These are phyloP conservation scores for Poliocrania exsul DNA, from an alignment of 2,797 vertebrate genomes.

Conservation along the genomic window DNA sequence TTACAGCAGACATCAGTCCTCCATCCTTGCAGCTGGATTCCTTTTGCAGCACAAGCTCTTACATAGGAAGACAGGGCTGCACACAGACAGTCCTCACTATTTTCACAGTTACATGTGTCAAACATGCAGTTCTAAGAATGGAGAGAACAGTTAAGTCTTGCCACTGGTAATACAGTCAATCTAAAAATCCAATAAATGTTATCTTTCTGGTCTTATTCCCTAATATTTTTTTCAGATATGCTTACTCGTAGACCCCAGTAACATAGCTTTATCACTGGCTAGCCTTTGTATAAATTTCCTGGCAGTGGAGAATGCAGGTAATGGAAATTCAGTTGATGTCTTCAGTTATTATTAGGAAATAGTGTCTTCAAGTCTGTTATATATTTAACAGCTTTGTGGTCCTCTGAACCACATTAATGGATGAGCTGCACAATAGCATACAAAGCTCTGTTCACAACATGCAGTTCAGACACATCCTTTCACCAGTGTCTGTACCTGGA, in stretches of 20 bases:
- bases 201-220: not conserved
- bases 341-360: not conserved
- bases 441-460: not conserved
- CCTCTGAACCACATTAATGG: not conserved
- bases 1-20: constrained; percentile 68
- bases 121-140: constrained; percentile 88
- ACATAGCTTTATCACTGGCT: not conserved
- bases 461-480: not conserved
- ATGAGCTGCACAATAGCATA: not conserved
- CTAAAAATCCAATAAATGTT: not conserved
- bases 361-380: not conserved
- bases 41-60: constrained; percentile 66
- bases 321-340: not conserved
- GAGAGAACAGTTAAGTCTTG: not conserved
- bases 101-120: constrained; percentile 92
- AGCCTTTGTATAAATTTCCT: not conserved
- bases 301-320: not conserved
- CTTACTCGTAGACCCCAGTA: not conserved
- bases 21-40: constrained; percentile 64
- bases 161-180: not conserved
- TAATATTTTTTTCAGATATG: not conserved
- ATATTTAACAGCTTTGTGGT: not conserved
- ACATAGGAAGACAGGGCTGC: constrained; percentile 75
- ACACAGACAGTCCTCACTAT: constrained; percentile 91
- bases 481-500: not conserved